Base-by-base conservation (phyloP, 2,888 invertebrate genomes). In the Orthonevra nobilis region DNA sequence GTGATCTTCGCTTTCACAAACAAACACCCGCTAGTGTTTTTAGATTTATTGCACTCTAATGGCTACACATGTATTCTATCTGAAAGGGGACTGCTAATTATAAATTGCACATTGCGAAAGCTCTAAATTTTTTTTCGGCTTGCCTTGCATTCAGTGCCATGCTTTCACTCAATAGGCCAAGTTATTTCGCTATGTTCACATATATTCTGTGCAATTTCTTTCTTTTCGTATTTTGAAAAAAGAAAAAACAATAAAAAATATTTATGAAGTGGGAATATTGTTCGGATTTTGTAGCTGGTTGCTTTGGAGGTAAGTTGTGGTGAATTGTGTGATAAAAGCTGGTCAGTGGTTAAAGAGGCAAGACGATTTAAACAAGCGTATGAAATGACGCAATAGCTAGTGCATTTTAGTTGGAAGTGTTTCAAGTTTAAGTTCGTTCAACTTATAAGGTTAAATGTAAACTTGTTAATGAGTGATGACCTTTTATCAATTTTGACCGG, bases 221-320 rank as follows among this genome's bases (percentile, higher is more conserved):
- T 14, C 32, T 9, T 26, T 61, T 61, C 20, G 10, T 42, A 28
- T 17, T 56, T 40, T 36, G 32, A 28, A 38, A 60, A 2, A 38
- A 52, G 14, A 17, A 26, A 48, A 40, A 26, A 46, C 12, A 17
- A 32, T 36, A 10, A 28, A 66, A 46, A 28, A 52, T 44, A 54
- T 26, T 40, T 58, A 86, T 85, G 86, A 87, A 86, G 84, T 86
- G 86, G 87, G 88, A 87, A 81, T 84, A 86, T 82, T 89, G 86
- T 81, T 86, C 86, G 63, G 91, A 91, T 84, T 92, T 91, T 84
- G 85, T 90, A 77, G 92, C 91, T 69, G 92, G 91, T 83, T 91
- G 91, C 88, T 85, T 90, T 81, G 91, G 90, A 82, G 92, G 91
- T 91, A 88, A 86, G 87, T 85, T 38, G 4, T 52, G 44, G 40